These are phyloP conservation scores for Apodemus sylvaticus DNA, from an alignment of 2,113 vertebrate species.

Conservation along the genomic window DNA sequence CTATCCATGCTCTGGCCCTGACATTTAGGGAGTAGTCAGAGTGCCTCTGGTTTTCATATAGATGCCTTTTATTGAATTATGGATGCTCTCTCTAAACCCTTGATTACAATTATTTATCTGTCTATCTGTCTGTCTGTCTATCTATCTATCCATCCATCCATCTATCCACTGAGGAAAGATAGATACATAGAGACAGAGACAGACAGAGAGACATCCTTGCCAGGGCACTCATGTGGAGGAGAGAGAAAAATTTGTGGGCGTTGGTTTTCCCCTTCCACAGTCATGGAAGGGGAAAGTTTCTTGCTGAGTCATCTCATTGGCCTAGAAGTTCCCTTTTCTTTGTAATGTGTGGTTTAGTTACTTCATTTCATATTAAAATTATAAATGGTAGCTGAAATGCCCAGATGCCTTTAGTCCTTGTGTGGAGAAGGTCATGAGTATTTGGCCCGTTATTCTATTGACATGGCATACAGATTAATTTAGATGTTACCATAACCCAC, in stretches of 20 bases:
- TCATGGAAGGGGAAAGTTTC: not conserved
- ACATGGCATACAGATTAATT: not conserved
- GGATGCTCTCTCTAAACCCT: not conserved
- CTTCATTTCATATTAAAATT: constrained; percentile 6
- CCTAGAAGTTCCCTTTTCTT: not conserved
- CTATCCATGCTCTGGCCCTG: not conserved
- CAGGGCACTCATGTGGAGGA: not conserved
- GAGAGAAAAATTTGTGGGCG: not conserved
- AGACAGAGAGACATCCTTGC: not conserved
- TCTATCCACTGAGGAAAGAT: not conserved
- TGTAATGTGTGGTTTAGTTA: not conserved
- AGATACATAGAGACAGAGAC: too few species aligned
- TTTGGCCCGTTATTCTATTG: constrained; percentile 16
- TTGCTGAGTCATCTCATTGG: not conserved
- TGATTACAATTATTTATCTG: not conserved
- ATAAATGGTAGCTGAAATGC: not conserved
- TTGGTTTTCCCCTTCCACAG: not conserved
- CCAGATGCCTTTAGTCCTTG: not conserved
- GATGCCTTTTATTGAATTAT: not conserved
- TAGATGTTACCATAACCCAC: not conserved
- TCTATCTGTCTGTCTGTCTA: not conserved
- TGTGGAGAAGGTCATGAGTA: not conserved
- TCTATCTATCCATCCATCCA: not conserved
- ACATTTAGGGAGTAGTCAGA: not conserved
- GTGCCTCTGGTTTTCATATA: not conserved